phyloP scores from a whole-genome alignment of 2,113 vertebrate species.

The Entosphenus tridentatus region DNA sequence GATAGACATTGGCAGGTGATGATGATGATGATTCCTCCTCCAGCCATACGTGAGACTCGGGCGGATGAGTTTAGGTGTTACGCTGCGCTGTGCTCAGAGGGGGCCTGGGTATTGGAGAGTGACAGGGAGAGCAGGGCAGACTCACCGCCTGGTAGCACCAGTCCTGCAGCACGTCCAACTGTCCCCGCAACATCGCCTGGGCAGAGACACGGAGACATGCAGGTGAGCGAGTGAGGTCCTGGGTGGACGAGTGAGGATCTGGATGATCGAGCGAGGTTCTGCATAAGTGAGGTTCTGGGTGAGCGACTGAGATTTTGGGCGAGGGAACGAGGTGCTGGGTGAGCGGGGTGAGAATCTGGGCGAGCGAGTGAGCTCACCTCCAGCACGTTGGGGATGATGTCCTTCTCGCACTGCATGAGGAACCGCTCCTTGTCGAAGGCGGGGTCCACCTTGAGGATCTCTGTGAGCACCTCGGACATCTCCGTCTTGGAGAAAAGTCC shows the following conservation, averaged over 20 bases:
- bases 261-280: too few species aligned
- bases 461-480: constrained; percentile 79
- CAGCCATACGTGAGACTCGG: too few species aligned
- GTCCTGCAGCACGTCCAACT: constrained; percentile 83
- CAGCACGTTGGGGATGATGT: constrained; percentile 81
- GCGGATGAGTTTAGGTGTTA: too few species aligned
- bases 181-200: constrained; percentile 71
- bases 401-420: constrained; percentile 52
- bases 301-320: too few species aligned
- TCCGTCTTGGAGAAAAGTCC: constrained; percentile 87
- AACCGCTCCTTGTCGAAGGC: constrained; percentile 73
- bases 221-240: neutral
- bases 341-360: too few species aligned
- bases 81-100: too few species aligned
- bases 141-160: constrained; percentile 95
- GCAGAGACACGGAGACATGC: constrained; percentile 6
- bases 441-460: constrained; percentile 66
- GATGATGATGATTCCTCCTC: too few species aligned
- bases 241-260: too few species aligned
- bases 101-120: too few species aligned
- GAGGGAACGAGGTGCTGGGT: too few species aligned
- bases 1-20: too few species aligned
- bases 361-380: constrained; percentile 31
- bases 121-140: constrained; percentile 7
- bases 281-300: too few species aligned